phyloP scores from a whole-genome alignment of 2,113 vertebrate genomes.

The Oreochromis spilurus region DNA sequence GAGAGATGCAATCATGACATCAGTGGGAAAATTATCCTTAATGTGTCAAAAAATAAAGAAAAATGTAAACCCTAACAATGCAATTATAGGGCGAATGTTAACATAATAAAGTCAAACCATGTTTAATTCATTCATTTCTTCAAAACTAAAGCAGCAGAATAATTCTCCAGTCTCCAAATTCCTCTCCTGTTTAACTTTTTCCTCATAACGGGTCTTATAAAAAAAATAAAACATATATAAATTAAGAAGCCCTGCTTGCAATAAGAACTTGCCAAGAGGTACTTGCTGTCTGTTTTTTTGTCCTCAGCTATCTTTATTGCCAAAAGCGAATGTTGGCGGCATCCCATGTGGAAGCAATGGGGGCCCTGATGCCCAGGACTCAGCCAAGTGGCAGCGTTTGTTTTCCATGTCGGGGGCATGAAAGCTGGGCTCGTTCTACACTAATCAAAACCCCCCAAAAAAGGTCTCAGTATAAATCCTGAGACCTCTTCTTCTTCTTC shows the following conservation, averaged over 20 bases:
- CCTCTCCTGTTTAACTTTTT: neutral
- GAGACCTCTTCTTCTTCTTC: conserved; percentile 63
- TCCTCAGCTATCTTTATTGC: conserved; percentile 72
- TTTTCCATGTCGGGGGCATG: conserved; percentile 76
- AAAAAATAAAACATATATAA: conserved; percentile 8
- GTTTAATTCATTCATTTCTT: neutral
- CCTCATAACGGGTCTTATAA: neutral
- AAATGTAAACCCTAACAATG: neutral
- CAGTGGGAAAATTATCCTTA: neutral
- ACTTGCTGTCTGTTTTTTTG: conserved; percentile 63
- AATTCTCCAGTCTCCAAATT: neutral
- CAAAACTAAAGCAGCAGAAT: neutral
- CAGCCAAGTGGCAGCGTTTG: conserved; percentile 76
- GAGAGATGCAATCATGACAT: neutral
- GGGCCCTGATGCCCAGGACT: conserved; percentile 70
- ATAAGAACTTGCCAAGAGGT: conserved; percentile 58
- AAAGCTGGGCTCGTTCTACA: conserved; percentile 75
- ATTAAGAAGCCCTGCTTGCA: conserved; percentile 41
- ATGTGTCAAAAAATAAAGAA: neutral
- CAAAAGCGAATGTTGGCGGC: conserved; percentile 74
- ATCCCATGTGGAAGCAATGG: conserved; percentile 70
- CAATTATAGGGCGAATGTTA: neutral
- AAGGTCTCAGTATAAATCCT: conserved; percentile 76
- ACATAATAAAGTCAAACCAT: neutral
- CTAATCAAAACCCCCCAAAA: conserved; percentile 75